These are phyloP conservation scores for Meleagris gallopavo DNA, from an alignment of 2,113 vertebrate species.

Conservation along the genomic window DNA sequence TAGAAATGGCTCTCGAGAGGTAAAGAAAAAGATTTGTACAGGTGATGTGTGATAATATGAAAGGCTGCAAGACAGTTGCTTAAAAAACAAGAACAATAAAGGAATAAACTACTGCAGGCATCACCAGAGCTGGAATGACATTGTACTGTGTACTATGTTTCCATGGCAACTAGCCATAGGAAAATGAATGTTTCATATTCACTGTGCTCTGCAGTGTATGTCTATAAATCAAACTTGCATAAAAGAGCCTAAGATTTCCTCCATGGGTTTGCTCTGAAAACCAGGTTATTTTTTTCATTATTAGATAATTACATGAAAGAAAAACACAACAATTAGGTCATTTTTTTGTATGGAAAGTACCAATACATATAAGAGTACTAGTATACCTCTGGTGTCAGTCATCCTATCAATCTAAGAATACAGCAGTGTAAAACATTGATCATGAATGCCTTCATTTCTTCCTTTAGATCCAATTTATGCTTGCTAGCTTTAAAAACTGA, in stretches of 20 bases:
- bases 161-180: constrained; percentile 86
- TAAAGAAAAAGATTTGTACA: constrained; percentile 58
- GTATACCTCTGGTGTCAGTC: constrained; percentile 49
- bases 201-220: constrained; percentile 79
- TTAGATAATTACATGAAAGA: constrained; percentile 81
- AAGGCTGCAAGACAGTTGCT: constrained; percentile 83
- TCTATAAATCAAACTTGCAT: constrained; percentile 90
- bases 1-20: constrained; percentile 50
- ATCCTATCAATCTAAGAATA: constrained; percentile 61
- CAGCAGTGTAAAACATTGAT: constrained; percentile 8
- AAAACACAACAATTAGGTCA: constrained; percentile 79
- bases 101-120: constrained; percentile 83
- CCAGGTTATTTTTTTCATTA: constrained; percentile 80
- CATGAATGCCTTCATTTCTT: neutral
- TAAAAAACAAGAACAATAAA: constrained; percentile 86
- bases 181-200: constrained; percentile 85
- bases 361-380: constrained; percentile 62
- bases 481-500: constrained; percentile 1
- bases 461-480: neutral
- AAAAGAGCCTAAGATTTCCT: constrained; percentile 81
- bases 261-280: constrained; percentile 76
- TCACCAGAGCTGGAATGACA: constrained; percentile 83
- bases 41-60: constrained; percentile 74
- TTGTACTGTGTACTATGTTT: constrained; percentile 85
- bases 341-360: constrained; percentile 76